phyloP scores from a whole-genome alignment of 2,113 vertebrate genomes.

The Limanda limanda region DNA sequence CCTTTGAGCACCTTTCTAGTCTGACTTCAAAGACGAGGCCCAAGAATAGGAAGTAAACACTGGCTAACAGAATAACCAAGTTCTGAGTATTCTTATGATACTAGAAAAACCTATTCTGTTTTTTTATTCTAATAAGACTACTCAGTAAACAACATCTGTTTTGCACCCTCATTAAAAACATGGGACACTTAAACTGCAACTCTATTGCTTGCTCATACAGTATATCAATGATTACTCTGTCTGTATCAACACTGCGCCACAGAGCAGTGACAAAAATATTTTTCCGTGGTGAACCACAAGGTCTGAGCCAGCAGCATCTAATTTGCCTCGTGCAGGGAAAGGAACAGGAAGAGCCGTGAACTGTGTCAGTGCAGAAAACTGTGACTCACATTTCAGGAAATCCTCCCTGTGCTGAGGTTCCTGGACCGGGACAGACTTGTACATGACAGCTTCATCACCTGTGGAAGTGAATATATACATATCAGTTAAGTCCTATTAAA shows the following conservation, averaged over 20 bases:
- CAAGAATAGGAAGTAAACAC: no score
- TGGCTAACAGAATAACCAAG: no score
- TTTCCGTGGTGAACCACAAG: slow-evolving; percentile 59
- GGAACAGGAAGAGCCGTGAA: slow-evolving; percentile 21
- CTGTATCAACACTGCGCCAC: slow-evolving; percentile 40
- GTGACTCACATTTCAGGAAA: slow-evolving; percentile 82
- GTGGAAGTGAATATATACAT: slow-evolving; percentile 7
- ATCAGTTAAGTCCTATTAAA: background rate
- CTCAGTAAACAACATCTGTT: no score
- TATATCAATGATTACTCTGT: background rate
- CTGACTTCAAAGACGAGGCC: background rate
- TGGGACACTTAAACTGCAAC: no score
- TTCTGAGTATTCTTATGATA: no score
- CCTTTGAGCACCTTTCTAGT: background rate
- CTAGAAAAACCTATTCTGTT: no score
- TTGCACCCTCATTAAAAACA: no score
- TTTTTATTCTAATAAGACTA: no score
- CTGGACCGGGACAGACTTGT: slow-evolving; percentile 74
- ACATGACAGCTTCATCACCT: slow-evolving; percentile 75
- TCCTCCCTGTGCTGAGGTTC: slow-evolving; percentile 79
- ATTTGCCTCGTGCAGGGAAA: slow-evolving; percentile 36
- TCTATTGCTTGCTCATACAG: no score
- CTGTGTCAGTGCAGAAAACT: slow-evolving; percentile 17
- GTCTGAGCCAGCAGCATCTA: slow-evolving; percentile 55
- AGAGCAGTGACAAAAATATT: slow-evolving; percentile 16